Conservation (phyloP, 2,888 invertebrate genomes). For the Watsonalla cultraria region DNA sequence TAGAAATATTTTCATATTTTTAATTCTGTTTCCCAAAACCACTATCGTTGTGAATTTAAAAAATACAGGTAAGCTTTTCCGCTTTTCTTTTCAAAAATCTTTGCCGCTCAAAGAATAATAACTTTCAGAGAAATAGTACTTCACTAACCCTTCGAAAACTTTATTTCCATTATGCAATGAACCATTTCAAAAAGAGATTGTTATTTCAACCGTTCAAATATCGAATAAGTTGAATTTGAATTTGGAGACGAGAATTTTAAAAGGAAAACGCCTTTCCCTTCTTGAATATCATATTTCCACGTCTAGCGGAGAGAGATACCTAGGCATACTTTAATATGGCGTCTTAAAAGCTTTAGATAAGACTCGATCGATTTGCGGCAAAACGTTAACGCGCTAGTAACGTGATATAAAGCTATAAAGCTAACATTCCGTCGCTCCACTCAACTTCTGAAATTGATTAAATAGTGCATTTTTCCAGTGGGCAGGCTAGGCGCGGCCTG, state of each 20-base stretch:
- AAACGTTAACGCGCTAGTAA: slow-evolving; percentile 19
- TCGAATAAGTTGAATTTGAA: background rate
- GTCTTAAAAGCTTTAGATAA: background rate
- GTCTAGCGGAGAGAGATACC: too few relatives aligned
- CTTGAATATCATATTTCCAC: too few relatives aligned
- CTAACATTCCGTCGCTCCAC: slow-evolving; percentile 40
- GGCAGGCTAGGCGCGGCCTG: slow-evolving; percentile 54
- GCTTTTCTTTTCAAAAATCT: too few relatives aligned
- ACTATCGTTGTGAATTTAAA: too few relatives aligned
- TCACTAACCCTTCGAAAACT: background rate
- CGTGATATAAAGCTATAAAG: slow-evolving; percentile 28
- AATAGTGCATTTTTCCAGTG: slow-evolving; percentile 64
- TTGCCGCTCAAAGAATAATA: too few relatives aligned
- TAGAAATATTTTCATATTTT: too few relatives aligned
- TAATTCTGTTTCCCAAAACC: too few relatives aligned
- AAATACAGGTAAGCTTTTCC: too few relatives aligned
- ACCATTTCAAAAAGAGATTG: background rate
- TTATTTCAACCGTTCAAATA: background rate
- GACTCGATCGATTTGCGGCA: slow-evolving; percentile 10
- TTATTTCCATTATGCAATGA: background rate
- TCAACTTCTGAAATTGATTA: slow-evolving; percentile 66
- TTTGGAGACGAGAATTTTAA: background rate
- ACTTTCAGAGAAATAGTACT: too few relatives aligned
- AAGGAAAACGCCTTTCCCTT: background rate
- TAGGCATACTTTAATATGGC: background rate